Base-by-base conservation (phyloP, 1,140 invertebrate genomes). In the Cydia fagiglandana region DNA sequence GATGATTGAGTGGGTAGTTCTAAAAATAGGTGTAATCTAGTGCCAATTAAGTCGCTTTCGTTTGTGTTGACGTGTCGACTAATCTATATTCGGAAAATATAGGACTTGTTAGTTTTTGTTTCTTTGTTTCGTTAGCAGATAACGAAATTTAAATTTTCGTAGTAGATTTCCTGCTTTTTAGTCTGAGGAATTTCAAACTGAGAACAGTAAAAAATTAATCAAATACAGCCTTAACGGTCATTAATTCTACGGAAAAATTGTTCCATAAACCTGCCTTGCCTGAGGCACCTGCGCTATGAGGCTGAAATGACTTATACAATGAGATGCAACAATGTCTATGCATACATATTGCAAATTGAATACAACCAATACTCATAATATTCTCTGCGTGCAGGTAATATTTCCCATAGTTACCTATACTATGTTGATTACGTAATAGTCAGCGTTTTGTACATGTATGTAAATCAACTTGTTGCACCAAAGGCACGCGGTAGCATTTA, bases 401-500 rank as follows among this genome's bases (percentile, higher is more conserved):
- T 61, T 61, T 61, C 56, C 56, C 56, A 61, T 61, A 61, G 12
- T 24, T 61, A 61, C 56, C 56, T 24, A 24, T 61, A 61, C 56
- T 24, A 24, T 61, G 20, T 61, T 61, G 17, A 61, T 61, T 61
- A 61, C 56, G 56, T 61, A 61, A 61, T 61, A n/a, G 53, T 6
- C 20, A 17, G 56, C 20, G 56, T 10, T 61, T 61, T 61, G 56
- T 61, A 61, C 20, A 24, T 61, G 56, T 61, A 61, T 61, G 56
- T 61, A 61, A 61, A 61, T 61, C 6, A 24, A 61, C 20, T 61
- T 61, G 20, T 61, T 24, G 9, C n/a, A 56, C 53, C 56, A 24
- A 61, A 24, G 56, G 56, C 56, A 61, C 56, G 56, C 56, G 56
- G 56, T 24, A 61, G 56, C 20, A n/a, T 61, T 61, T 61, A 61